Base-by-base conservation (phyloP, 2,113 vertebrate genomes). In the Girardinichthys multiradiatus region DNA sequence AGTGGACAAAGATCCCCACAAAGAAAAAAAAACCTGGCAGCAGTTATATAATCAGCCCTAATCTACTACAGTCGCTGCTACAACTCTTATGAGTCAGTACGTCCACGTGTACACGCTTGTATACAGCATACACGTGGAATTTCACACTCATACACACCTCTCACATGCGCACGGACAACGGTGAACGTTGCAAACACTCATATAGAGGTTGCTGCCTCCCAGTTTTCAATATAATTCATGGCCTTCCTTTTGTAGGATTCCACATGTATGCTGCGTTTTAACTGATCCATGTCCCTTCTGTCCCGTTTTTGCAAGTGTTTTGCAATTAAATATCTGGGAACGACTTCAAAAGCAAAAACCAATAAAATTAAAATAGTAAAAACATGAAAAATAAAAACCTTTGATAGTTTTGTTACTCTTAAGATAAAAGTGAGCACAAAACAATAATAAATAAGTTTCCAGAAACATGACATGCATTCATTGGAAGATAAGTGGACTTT, bases 31-130 rank as follows among this genome's bases (percentile, higher is more conserved):
- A 57, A 54, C 71, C 37, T n/a, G 42, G 59, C 29, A 87, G 76
- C 76, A 87, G 78, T 91, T 90, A 89, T 57, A 81, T 88, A 87
- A 91, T 86, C 70, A 71, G 28, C 68, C 62, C 57, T 83, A 82
- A 85, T 89, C 89, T 84, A 65, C 64, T 74, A 31, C 62, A 72
- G 72, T 64, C 57, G 42, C 48, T 57, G 68, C 75, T 62, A 68
- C 29, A 4, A 48, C 74, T 65, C 35, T 31, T 29, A 73, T 31
- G 68, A 31, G 48, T 63, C 64, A 28, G 28, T 69, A 72, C 63
- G 64, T 45, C 30, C 39, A 74, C 29, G 80, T 72, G 88, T 21
- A 10, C 76, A 86, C 13, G 1, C 57, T 45, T 65, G 29, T 72
- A 65, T 76, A 76, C 71, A 57, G 54, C 4, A 27, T 57, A 75